Evolutionary conservation across 2,113 vertebrate genomes (phyloP), one percentile per base, ranked within the genome.

Genomic region (Paradisaea rubra): DNA sequence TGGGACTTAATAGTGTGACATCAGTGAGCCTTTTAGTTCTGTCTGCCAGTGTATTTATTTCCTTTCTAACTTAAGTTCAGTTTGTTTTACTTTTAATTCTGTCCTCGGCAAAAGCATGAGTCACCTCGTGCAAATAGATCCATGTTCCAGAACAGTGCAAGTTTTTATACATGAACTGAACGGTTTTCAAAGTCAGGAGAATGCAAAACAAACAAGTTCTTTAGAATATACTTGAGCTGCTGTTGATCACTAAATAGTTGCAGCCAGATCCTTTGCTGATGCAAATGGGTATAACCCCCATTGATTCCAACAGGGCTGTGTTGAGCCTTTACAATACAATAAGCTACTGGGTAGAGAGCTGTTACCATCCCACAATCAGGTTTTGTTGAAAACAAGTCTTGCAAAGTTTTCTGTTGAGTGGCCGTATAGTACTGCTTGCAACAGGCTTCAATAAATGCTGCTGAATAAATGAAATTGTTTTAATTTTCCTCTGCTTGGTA

Each of bases 161-260:
- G 92, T 81, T 96, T 93, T 90, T 93, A 84, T 88, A 78, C 17
- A 31, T 24, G 27, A 78, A 39, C 56, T 59, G 54, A 84, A 68
- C 2, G 15, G 77, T 93, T 95, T 74, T 86, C 86, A 84, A 63
- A 92, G 77, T 78, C 6, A 19, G 42, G 61, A 88, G 64, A 86
- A 74, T 49, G n/a, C n/a, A 94, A 92, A 95, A 78, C 82, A 93
- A 96, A 92, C 69, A 94, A 82, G n/a, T 78, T 81, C 60, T 70
- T 91, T 71, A 54, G 50, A 83, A 86, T 66, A 54, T 37, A 64
- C 80, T 94, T 86, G 80, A 92, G 65, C 59, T 69, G 68, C 50
- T 88, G 59, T 69, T 86, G 71, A 57, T 50, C 59, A 73, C 72
- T 69, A 80, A 77, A 60, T 61, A 83, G 60, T 35, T 95, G 76